These are phyloP conservation scores for Triplophysa bombifrons DNA, from an alignment of 2,797 vertebrate genomes.

Conservation along the genomic window DNA sequence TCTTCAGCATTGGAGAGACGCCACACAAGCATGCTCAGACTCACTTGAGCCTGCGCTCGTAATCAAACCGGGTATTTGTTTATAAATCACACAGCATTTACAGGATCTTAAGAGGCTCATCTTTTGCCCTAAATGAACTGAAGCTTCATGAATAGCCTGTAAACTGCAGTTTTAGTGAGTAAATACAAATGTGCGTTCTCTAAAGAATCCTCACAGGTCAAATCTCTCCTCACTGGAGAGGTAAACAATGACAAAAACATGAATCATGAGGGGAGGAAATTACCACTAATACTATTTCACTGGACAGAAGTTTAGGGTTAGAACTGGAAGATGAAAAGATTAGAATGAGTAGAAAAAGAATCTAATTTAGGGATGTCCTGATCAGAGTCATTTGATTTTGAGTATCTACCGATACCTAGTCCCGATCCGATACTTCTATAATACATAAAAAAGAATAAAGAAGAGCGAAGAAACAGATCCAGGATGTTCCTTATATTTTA, in stretches of 20 bases:
- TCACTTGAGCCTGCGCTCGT: constrained; percentile 56
- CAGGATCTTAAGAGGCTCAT: constrained; percentile 60
- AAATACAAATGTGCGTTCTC: background rate
- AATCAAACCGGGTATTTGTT: constrained; percentile 65
- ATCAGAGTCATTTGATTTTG: too few species aligned
- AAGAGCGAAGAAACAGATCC: too few species aligned
- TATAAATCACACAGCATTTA: constrained; percentile 68
- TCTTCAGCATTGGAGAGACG: constrained; percentile 35
- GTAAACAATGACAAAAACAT: constrained; percentile 13
- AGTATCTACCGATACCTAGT: too few species aligned
- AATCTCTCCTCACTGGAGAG: background rate
- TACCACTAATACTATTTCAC: background rate
- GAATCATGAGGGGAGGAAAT: background rate
- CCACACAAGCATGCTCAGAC: constrained; percentile 48
- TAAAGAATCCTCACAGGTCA: constrained; percentile 25
- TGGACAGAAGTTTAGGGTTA: background rate
- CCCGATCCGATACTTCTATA: too few species aligned
- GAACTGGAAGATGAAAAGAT: background rate
- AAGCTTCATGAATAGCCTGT: constrained; percentile 53
- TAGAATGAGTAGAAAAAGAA: background rate
- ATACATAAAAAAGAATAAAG: too few species aligned
- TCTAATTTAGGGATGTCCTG: background rate
- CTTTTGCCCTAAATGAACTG: constrained; percentile 53
- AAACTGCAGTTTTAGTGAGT: constrained; percentile 25
- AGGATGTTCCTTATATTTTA: too few species aligned